These are phyloP conservation scores for Morone saxatilis DNA, from an alignment of 2,113 vertebrate genomes.

Conservation along the genomic window DNA sequence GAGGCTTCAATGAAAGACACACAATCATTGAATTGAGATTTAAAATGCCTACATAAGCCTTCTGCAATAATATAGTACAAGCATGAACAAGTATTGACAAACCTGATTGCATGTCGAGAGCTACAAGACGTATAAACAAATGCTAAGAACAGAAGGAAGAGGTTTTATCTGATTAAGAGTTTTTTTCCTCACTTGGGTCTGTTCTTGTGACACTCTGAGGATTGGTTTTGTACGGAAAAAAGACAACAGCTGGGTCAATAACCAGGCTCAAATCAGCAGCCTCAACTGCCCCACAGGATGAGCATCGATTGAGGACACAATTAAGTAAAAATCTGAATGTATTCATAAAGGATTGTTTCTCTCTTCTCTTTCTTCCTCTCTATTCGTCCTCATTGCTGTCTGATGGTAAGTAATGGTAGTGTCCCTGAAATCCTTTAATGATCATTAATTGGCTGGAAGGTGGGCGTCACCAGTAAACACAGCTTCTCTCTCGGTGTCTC, in stretches of 20 bases:
- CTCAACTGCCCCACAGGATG: slow-evolving; percentile 62
- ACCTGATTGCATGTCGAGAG: slow-evolving; percentile 26
- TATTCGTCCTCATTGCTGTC: not conserved
- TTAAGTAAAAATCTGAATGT: slow-evolving; percentile 74
- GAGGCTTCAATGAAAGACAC: not conserved
- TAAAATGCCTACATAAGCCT: slow-evolving; percentile 30
- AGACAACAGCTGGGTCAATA: slow-evolving; percentile 78
- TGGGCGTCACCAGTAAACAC: slow-evolving; percentile 41
- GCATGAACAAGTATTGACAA: slow-evolving; percentile 49
- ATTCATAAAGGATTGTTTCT: slow-evolving; percentile 65
- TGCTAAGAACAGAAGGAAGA: slow-evolving; percentile 3
- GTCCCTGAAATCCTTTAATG: slow-evolving; percentile 42
- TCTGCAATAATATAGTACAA: slow-evolving; percentile 40
- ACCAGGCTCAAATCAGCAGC: slow-evolving; percentile 64
- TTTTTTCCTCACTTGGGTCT: slow-evolving; percentile 3
- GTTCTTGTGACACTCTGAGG: slow-evolving; percentile 33
- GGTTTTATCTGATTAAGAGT: slow-evolving; percentile 27
- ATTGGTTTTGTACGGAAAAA: slow-evolving; percentile 66
- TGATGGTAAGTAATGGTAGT: slow-evolving; percentile 24
- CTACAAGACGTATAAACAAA: slow-evolving; percentile 9
- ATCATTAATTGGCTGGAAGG: slow-evolving; percentile 47
- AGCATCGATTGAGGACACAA: slow-evolving; percentile 78
- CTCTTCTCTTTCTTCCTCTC: slow-evolving; percentile 28
- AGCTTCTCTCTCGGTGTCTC: slow-evolving; percentile 30
- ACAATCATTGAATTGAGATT: not conserved